A percentile compares a stretch with the other conserved stretches of the same genome.
These are phyloP conservation scores for Leptatherina wallacei DNA, from an alignment of 2,797 vertebrate genomes.

Conservation along the genomic window DNA sequence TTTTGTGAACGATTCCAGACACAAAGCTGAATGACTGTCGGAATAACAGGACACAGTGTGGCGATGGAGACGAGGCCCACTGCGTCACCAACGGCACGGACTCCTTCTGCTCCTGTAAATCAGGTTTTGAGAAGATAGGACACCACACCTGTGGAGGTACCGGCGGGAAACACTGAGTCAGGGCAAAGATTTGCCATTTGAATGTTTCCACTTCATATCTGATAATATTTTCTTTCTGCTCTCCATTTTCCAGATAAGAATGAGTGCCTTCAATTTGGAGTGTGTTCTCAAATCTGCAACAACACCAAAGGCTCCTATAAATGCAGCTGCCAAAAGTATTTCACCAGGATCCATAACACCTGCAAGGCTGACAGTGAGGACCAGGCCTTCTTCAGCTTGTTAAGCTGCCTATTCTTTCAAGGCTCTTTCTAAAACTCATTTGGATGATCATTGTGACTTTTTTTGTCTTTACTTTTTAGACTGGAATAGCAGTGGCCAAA, in stretches of 20 bases:
- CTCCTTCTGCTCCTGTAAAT: conserved; percentile 91
- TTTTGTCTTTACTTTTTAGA: conserved; percentile 66
- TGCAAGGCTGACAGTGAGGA: conserved; percentile 94
- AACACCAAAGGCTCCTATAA: conserved; percentile 94
- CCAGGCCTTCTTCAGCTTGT: background rate
- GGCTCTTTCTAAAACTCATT: background rate
- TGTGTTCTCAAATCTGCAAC: conserved; percentile 96
- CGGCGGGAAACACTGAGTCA: background rate
- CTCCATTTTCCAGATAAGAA: conserved; percentile 87
- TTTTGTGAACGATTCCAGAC: conserved; percentile 74
- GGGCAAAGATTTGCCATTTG: background rate
- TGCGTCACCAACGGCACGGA: conserved; percentile 86
- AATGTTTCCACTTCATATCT: background rate
- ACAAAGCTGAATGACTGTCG: conserved; percentile 89
- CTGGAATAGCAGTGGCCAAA: conserved; percentile 85
- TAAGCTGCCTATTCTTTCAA: background rate
- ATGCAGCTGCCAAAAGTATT: conserved; percentile 94
- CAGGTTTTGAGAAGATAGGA: conserved; percentile 91
- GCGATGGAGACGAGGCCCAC: conserved; percentile 91
- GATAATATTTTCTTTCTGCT: conserved; percentile 32
- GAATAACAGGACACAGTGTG: conserved; percentile 89
- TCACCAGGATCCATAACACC: conserved; percentile 89
- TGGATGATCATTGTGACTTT: background rate
- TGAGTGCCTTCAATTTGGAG: conserved; percentile 91
- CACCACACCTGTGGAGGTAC: conserved; percentile 91